Base-by-base conservation (phyloP, 1,140 invertebrate species). In the Hylaeus anthracinus region DNA sequence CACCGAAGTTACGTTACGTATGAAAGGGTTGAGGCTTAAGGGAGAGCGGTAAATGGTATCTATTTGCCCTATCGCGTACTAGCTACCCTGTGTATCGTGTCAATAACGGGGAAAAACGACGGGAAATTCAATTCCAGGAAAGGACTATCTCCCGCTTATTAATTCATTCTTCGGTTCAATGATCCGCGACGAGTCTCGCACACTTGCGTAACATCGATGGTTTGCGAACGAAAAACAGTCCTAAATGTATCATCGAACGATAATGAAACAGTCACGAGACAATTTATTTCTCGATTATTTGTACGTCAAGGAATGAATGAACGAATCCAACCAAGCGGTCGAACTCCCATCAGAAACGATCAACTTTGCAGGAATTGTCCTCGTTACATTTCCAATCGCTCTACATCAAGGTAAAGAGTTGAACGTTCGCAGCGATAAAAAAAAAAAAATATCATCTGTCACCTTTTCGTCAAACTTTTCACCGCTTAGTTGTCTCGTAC, bases 81-180 rank as follows among this genome's bases (percentile, higher is more conserved):
- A 14, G 15, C 55, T 14, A 15, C 14, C 8, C 3, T 8, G 58
- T 15, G 15, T 43, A 9, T 26, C 14, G n/a, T 14, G 41, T 15
- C 55, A 66, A 56, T 4, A 66, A 63, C 37, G 48, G 65, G 60
- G 26, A 26, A 70, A 77, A 77, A 15, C n/a, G n/a, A 9, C 37
- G 43, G 43, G 65, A 77, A 78, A 78, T 78, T 79, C 53, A 72
- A 79, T 79, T 79, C 71, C 43, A 3, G 1, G 37, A 41, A 79
- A 73, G 71, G 51, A 26, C n/a, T 73, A 48, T 56, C 65, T 26
- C 55, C n/a, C 45, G 77, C 43, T 79, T 73, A 79, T 79, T 79
- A 79, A 79, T 79, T 79, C 51, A 79, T 79, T 56, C 51, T 72
- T 48, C 77, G 70, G 77, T 79, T 79, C 77, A 79, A 79, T 66